Conservation (phyloP, 2,888 invertebrate species). For the Macrostomum cliftonense region DNA sequence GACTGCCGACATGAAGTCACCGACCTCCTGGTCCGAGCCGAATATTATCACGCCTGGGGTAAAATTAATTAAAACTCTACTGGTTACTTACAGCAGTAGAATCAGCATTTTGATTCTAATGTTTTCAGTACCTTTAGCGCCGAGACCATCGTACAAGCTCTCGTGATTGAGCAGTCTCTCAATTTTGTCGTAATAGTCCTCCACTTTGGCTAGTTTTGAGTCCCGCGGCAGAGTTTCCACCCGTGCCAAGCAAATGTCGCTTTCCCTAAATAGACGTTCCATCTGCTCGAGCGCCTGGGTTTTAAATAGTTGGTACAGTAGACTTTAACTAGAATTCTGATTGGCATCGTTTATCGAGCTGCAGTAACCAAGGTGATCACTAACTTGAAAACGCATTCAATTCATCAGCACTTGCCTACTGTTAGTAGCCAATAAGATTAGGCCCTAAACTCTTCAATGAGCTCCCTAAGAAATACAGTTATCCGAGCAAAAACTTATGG, state of each 20-base stretch:
- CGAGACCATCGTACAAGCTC: constrained; percentile 4
- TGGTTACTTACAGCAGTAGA: too few species aligned
- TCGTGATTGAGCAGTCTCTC: constrained; percentile 3
- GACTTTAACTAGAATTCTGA: too few species aligned
- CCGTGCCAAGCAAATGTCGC: constrained; percentile 75
- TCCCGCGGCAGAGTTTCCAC: constrained; percentile 85
- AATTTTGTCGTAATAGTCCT: constrained; percentile 5
- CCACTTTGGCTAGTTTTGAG: constrained; percentile 58
- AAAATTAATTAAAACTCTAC: background rate
- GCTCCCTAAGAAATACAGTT: too few species aligned
- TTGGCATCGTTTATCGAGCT: too few species aligned
- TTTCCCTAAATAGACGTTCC: constrained; percentile 59
- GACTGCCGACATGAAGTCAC: constrained; percentile 79
- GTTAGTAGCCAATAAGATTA: too few species aligned
- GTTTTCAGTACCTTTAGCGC: constrained; percentile 3
- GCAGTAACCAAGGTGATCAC: too few species aligned
- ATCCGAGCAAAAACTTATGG: too few species aligned
- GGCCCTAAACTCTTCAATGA: too few species aligned
- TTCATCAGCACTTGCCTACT: too few species aligned
- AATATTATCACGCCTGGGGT: constrained; percentile 72
- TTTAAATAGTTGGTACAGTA: too few species aligned
- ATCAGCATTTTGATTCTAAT: too few species aligned
- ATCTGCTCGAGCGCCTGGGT: constrained; percentile 77
- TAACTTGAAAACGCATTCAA: too few species aligned
- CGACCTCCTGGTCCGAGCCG: constrained; percentile 87